Base-by-base conservation (phyloP, 1,140 invertebrate species). In the Ptiloglossa arizonensis region DNA sequence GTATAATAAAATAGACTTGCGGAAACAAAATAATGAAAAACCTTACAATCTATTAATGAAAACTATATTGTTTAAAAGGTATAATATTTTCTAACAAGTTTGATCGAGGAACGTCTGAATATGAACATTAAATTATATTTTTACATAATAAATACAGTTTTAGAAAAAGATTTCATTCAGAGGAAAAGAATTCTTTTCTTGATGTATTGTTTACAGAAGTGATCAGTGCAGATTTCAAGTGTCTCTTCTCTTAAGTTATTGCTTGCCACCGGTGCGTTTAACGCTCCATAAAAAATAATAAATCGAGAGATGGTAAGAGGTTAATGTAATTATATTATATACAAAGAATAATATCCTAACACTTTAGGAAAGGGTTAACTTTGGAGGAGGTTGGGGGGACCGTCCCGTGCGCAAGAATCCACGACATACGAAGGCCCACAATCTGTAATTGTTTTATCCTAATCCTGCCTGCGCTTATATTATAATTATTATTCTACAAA, bases 271-370 rank as follows among this genome's bases (percentile, higher is more conserved):
- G 72, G 67, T 83, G 83, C 75, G 64, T 86, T 87, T 80, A 87
- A 90, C 85, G 85, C 68, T 85, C 69, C 48, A 86, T 89, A 85
- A 87, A 88, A 89, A 89, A 85, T 87, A 80, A 89, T 87, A 87
- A 87, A 87, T 86, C 82, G 83, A 84, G 70, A 86, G 85, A 82
- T 82, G 85, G 86, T 88, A 83, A 87, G 54, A 57, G 74, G 81
- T 77, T 88, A 86, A 88, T 86, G 64, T 74, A 84, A 86, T 82
- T 67, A 72, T 80, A 87, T 89, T 89, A 89, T 91, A 81, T 90
- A 90, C 89, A 90, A 89, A 87, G 88, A 85, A 90, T 90, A 89
- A 86, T 88, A 87, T 87, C 71, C 86, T 81, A 87, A 86, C 82
- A 87, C 79, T 87, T 87, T 87, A 86, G 81, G 82, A 89, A 81